Evolutionary conservation across 2,797 vertebrate genomes (phyloP).

Genomic region (Pithecia hirsuta): DNA sequence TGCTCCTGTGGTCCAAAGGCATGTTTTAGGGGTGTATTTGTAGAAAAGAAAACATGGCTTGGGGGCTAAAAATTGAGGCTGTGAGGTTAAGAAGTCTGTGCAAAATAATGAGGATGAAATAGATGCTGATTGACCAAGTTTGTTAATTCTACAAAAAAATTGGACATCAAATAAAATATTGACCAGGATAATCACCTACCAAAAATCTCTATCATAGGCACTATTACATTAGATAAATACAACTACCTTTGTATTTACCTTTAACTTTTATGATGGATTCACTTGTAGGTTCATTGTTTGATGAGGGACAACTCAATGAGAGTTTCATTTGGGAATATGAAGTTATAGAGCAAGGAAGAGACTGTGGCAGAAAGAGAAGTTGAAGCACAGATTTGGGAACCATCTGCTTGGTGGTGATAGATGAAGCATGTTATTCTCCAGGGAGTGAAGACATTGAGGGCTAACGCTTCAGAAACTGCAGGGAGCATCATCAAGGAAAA

Average conservation of each 20-base stretch:
- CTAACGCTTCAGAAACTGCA: neutral
- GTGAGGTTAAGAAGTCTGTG: neutral
- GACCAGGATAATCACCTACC: neutral
- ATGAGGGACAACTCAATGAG: neutral
- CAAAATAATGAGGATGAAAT: neutral
- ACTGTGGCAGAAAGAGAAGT: neutral
- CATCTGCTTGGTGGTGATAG: neutral
- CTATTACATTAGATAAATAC: too few species aligned
- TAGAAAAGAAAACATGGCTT: neutral
- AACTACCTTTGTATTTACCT: neutral
- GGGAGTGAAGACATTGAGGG: neutral
- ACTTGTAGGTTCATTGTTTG: neutral
- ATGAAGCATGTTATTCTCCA: neutral
- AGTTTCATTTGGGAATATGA: neutral
- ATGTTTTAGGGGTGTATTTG: neutral
- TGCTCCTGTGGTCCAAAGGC: rapidly evolving
- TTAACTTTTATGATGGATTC: neutral
- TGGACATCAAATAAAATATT: neutral
- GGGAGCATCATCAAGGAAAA: neutral
- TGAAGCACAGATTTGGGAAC: neutral
- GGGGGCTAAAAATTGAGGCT: neutral
- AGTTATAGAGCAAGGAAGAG: neutral
- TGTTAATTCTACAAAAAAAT: neutral
- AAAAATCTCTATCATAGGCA: too few species aligned
- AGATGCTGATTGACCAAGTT: neutral